Evolutionary conservation across 2,797 vertebrate species (phyloP).

Genomic region (Euphonia xanthogaster): DNA sequence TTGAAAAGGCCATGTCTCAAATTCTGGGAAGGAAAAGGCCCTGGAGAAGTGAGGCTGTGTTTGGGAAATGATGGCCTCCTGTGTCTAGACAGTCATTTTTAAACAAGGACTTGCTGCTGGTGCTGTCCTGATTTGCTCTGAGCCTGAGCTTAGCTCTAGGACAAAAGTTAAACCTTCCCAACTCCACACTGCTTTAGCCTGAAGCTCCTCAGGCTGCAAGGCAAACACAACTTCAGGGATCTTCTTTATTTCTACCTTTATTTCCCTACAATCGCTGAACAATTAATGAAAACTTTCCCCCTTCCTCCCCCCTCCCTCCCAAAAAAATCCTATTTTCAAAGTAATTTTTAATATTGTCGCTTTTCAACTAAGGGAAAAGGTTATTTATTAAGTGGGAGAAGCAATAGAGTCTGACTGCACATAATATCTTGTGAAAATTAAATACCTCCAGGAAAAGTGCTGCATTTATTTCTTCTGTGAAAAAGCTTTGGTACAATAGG

Average conservation of each 20-base stretch:
- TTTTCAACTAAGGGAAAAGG: not conserved
- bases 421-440: not conserved
- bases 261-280: not conserved
- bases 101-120: not conserved
- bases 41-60: not conserved
- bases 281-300: not conserved
- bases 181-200: not conserved
- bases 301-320: fast-evolving
- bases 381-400: not conserved
- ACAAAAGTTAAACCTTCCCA: not conserved
- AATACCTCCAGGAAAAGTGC: not conserved
- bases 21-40: not conserved
- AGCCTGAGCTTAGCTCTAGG: not conserved
- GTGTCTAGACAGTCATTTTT: not conserved
- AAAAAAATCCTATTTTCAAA: not conserved
- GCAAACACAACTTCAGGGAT: not conserved
- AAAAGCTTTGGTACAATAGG: not conserved
- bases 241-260: not conserved
- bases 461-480: not conserved
- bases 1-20: not conserved
- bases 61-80: not conserved
- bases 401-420: not conserved
- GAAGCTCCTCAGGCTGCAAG: not conserved
- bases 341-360: not conserved
- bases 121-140: not conserved